Conservation (phyloP, 2,888 invertebrate genomes). For the Polyommatus iphigenia region DNA sequence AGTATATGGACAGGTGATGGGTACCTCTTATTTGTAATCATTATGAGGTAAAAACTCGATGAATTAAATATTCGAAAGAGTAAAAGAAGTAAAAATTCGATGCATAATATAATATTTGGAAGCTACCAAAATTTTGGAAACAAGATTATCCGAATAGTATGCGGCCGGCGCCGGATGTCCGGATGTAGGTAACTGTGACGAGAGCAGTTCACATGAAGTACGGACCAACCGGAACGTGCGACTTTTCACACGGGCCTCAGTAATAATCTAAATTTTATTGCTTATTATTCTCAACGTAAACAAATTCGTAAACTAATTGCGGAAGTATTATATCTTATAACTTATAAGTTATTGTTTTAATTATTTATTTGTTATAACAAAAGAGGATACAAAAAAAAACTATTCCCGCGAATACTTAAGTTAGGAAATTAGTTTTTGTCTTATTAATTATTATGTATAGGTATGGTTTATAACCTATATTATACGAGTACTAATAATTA, state of each 20-base stretch:
- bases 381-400: no score
- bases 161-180: neutral
- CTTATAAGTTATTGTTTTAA: no score
- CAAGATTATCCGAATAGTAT: neutral
- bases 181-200: conserved; percentile 16
- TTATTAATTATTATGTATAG: no score
- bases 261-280: neutral
- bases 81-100: neutral
- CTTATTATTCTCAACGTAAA: neutral
- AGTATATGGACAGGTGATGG: neutral
- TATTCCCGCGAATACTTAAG: no score
- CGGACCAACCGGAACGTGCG: conserved; percentile 4
- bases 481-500: neutral
- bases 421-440: no score
- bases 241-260: neutral
- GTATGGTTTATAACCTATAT: no score
- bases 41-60: neutral
- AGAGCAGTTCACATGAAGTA: neutral
- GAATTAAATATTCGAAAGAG: neutral
- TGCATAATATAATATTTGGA: neutral
- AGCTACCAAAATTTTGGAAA: neutral
- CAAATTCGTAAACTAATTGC: neutral
- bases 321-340: neutral
- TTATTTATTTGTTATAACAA: no score
- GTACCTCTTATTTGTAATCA: neutral